These are phyloP conservation scores for Eubasilissa splendida DNA, from an alignment of 2,888 invertebrate species.

Conservation along the genomic window DNA sequence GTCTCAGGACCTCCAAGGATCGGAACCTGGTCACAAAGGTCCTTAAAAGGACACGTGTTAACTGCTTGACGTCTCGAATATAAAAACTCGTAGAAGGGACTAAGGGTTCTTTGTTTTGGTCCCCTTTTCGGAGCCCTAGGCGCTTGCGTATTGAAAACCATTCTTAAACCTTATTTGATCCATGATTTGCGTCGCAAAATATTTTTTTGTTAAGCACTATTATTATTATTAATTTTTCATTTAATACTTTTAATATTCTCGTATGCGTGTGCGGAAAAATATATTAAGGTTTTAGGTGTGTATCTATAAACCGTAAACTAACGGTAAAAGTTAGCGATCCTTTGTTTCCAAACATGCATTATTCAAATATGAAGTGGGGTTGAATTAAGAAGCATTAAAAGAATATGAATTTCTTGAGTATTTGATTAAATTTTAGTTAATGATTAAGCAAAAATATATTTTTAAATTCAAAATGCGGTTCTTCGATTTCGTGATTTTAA, in stretches of 20 bases:
- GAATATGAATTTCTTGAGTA: too few relatives aligned
- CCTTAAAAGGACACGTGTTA: constrained; percentile 55
- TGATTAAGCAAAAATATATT: too few relatives aligned
- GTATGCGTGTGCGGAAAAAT: background rate
- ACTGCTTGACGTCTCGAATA: constrained; percentile 55
- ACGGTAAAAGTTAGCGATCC: too few relatives aligned
- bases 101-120: constrained; percentile 37
- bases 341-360: background rate
- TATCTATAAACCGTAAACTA: background rate
- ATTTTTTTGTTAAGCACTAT: constrained; percentile 4
- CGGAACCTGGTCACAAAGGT: constrained; percentile 33
- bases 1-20: constrained; percentile 13
- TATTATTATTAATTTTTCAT: constrained; percentile 29
- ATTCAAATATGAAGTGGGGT: too few relatives aligned
- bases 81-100: constrained; percentile 37
- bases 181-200: constrained; percentile 3
- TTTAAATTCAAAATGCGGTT: too few relatives aligned
- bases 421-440: too few relatives aligned
- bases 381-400: too few relatives aligned
- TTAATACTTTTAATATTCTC: constrained; percentile 22
- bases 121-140: constrained; percentile 40
- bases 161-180: constrained; percentile 8
- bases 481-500: too few relatives aligned
- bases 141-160: background rate
- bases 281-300: background rate